Evolutionary conservation across 2,888 invertebrate genomes (phyloP).

Genomic region (Ryuthela nishihirai): DNA sequence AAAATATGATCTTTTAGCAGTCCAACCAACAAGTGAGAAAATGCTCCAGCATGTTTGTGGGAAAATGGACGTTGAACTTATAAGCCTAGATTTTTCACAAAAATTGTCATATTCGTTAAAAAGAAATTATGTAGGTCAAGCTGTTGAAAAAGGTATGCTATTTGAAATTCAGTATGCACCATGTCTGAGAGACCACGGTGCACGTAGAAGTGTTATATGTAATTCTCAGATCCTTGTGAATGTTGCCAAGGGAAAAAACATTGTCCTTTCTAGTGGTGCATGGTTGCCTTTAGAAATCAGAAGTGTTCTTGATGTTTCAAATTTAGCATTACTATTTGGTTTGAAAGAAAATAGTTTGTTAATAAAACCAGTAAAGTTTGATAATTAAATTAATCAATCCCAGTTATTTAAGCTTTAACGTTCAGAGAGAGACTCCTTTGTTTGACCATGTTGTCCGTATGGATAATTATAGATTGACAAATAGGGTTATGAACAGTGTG

Average conservation of each 20-base stretch:
- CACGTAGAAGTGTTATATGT: constrained; percentile 7
- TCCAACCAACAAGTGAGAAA: constrained; percentile 24
- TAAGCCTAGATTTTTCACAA: constrained; percentile 20
- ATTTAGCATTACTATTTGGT: constrained; percentile 19
- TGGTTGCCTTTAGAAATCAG: constrained; percentile 7
- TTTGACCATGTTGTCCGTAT: too few species aligned
- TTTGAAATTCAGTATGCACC: constrained; percentile 28
- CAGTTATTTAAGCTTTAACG: too few species aligned
- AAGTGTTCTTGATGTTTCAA: constrained; percentile 17
- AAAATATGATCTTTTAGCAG: constrained; percentile 27
- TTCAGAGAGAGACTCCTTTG: too few species aligned
- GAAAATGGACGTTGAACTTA: constrained; percentile 17
- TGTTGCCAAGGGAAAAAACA: constrained; percentile 15
- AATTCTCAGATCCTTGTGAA: constrained; percentile 14
- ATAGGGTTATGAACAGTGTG: too few species aligned
- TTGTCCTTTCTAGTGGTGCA: constrained; percentile 26
- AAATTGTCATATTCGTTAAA: constrained; percentile 17
- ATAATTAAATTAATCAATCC: too few species aligned
- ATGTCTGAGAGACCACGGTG: constrained; percentile 16
- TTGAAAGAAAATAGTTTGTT: constrained; percentile 16
- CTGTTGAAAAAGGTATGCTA: constrained; percentile 7
- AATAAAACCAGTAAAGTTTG: too few species aligned
- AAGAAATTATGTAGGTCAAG: constrained; percentile 11
- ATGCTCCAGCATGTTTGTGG: constrained; percentile 13
- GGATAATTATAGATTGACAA: too few species aligned